A percentile compares a stretch with the other conserved stretches of the same genome.
Evolutionary conservation across 2,797 vertebrate genomes (phyloP).

Genomic region (Phrynocephalus forsythii): DNA sequence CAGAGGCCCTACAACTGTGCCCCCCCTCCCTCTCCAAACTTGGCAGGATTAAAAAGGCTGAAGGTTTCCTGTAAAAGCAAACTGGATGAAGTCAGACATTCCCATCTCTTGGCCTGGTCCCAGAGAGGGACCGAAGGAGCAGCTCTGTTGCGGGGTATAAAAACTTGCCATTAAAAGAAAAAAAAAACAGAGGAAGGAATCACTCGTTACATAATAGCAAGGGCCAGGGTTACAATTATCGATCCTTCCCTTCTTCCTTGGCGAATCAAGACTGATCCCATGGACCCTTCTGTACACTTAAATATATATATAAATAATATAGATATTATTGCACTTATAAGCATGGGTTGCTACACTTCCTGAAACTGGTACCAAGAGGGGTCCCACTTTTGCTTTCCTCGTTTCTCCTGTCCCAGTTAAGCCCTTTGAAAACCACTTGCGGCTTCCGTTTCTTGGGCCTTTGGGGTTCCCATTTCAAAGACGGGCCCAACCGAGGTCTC

Average conservation of each 20-base stretch:
- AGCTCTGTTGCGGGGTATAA: conserved; percentile 76
- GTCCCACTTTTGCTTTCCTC: background rate
- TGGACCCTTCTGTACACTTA: conserved; percentile 28
- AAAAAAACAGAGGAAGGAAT: conserved; percentile 14
- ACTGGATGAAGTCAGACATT: conserved; percentile 23
- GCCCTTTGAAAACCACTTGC: background rate
- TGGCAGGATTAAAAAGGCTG: background rate
- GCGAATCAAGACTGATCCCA: conserved; percentile 35
- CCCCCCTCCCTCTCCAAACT: background rate
- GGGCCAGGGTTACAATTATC: conserved; percentile 75
- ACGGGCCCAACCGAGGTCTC: background rate
- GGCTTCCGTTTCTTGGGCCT: too few relatives aligned
- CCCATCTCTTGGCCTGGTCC: conserved; percentile 29
- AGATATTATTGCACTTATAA: background rate
- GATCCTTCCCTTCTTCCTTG: conserved; percentile 68
- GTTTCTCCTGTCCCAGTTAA: background rate
- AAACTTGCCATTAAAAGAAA: conserved; percentile 70
- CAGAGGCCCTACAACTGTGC: too few relatives aligned
- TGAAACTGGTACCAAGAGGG: background rate
- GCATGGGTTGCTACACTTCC: background rate
- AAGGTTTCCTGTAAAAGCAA: background rate
- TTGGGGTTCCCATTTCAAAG: background rate
- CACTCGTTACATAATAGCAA: conserved; percentile 76
- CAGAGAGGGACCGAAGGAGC: conserved; percentile 71
- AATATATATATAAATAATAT: background rate